A percentile compares a stretch with the other conserved stretches of the same genome.
Evolutionary conservation across 2,888 invertebrate genomes (phyloP).

Genomic region (Teleiodes luculella): DNA sequence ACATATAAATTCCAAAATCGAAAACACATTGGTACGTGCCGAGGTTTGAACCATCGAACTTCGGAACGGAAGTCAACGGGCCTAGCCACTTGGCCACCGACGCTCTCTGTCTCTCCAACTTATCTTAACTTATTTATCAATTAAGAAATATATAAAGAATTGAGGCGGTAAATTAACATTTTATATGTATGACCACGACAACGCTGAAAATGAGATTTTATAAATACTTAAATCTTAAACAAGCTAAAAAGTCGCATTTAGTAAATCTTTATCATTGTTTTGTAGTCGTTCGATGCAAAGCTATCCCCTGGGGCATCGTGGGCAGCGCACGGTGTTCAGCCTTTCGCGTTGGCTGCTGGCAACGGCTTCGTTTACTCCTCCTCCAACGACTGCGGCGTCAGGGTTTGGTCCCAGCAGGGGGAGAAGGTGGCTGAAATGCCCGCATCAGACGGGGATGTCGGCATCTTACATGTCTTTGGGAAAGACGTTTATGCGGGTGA

Average conservation of each 20-base stretch:
- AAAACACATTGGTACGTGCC: no score
- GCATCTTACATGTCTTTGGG: constrained; percentile 46
- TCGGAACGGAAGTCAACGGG: no score
- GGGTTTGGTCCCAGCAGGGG: constrained; percentile 71
- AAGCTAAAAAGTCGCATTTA: no score
- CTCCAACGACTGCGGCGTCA: constrained; percentile 81
- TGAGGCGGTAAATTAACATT: no score
- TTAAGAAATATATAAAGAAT: no score
- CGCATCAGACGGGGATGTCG: constrained; percentile 61
- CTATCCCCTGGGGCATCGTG: constrained; percentile 49
- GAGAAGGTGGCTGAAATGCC: constrained; percentile 53
- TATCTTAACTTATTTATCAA: no score
- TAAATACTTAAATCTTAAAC: background rate
- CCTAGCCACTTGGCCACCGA: no score
- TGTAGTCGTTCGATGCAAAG: constrained; percentile 53
- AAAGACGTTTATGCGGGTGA: constrained; percentile 80
- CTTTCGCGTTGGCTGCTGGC: constrained; percentile 78
- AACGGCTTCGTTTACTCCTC: constrained; percentile 76
- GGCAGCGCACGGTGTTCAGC: constrained; percentile 80
- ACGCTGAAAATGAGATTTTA: no score
- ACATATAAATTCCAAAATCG: no score
- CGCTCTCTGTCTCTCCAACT: no score
- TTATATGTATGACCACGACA: no score
- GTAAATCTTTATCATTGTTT: background rate
- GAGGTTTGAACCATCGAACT: no score